Conservation (phyloP, 2,888 invertebrate species). For the Drosophila rellima region DNA sequence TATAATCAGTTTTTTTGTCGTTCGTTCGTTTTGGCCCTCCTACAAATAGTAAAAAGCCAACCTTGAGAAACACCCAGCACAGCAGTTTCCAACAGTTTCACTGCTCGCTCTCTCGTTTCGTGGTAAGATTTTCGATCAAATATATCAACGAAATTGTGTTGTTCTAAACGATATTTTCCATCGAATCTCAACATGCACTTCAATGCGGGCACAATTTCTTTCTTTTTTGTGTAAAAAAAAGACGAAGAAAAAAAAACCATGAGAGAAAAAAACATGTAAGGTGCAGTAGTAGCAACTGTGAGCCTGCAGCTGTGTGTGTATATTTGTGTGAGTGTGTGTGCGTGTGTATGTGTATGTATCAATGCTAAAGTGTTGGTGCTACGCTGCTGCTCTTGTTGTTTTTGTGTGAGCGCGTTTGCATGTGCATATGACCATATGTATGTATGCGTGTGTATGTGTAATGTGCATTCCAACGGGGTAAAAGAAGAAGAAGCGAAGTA, state of each 20-base stretch:
- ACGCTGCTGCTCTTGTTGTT: conserved; percentile 45
- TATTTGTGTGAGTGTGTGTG: conserved; percentile 9
- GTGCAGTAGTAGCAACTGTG: conserved; percentile 70
- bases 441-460: conserved; percentile 46
- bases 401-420: conserved; percentile 24
- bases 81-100: conserved; percentile 69
- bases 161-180: conserved; percentile 14
- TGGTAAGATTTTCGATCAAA: conserved; percentile 61
- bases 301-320: conserved; percentile 30
- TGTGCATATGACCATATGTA: conserved; percentile 32
- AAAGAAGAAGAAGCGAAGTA: conserved; percentile 51
- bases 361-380: conserved; percentile 46
- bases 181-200: conserved; percentile 27
- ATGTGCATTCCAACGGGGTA: conserved; percentile 81
- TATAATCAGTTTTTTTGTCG: conserved; percentile 57
- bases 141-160: conserved; percentile 17
- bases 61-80: conserved; percentile 79
- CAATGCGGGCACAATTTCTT: conserved; percentile 42
- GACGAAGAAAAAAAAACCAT: conserved; percentile 16
- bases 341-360: conserved; percentile 55
- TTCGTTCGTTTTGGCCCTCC: conserved; percentile 57
- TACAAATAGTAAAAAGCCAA: conserved; percentile 75
- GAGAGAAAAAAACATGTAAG: conserved; percentile 74
- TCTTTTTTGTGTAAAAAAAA: conserved; percentile 47
- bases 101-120: conserved; percentile 53